phyloP scores from a whole-genome alignment of 2,797 vertebrate species.

The Podarcis lilfordi region DNA sequence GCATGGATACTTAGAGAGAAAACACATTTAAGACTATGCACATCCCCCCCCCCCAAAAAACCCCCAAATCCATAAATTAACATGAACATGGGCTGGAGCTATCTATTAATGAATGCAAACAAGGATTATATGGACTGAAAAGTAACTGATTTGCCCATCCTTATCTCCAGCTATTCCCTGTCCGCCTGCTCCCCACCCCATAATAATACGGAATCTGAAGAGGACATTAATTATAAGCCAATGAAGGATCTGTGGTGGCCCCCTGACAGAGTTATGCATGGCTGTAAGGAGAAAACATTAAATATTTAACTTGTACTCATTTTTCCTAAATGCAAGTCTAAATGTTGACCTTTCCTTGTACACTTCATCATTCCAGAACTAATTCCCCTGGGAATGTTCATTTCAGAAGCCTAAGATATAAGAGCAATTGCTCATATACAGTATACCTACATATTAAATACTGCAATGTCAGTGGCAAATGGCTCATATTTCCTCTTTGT shows the following conservation, averaged over 20 bases:
- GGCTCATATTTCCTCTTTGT: not conserved
- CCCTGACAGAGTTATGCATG: not conserved
- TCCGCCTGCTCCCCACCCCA: no score
- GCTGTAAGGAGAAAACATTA: not conserved
- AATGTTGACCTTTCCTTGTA: not conserved
- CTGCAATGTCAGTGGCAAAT: not conserved
- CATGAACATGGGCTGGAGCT: not conserved
- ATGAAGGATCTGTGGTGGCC: not conserved
- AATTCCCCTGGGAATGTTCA: not conserved
- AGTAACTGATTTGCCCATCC: not conserved
- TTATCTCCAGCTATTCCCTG: not conserved
- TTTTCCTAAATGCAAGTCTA: not conserved
- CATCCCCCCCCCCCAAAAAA: not conserved
- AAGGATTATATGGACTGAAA: not conserved
- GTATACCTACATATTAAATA: not conserved
- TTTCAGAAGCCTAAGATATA: not conserved
- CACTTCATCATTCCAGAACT: not conserved
- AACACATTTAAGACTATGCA: no score
- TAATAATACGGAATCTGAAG: not conserved
- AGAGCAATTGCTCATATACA: slow-evolving; percentile 20
- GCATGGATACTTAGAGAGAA: not conserved
- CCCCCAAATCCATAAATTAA: not conserved
- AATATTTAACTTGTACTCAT: slow-evolving; percentile 1
- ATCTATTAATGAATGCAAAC: no score
- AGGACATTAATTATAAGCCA: not conserved